phyloP scores from a whole-genome alignment of 2,113 vertebrate genomes.

The Ornithorhynchus anatinus region DNA sequence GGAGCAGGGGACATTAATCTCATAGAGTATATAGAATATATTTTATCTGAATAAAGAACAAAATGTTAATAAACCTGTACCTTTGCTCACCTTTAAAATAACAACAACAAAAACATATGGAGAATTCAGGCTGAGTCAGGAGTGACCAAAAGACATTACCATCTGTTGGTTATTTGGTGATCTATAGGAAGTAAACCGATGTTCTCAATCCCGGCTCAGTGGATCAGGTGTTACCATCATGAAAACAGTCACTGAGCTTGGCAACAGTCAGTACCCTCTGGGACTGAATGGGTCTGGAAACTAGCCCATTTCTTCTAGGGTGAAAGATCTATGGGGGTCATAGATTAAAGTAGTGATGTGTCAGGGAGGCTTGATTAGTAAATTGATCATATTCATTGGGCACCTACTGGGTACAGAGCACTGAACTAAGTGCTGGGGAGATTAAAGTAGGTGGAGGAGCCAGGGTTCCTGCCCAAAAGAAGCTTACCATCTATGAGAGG shows the following conservation, averaged over 20 bases:
- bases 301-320: neutral
- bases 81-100: slow-evolving; percentile 30
- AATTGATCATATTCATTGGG: no score
- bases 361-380: no score
- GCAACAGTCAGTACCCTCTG: neutral
- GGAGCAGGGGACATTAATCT: slow-evolving; percentile 65
- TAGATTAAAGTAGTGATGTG: no score
- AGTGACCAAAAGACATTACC: neutral
- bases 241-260: neutral
- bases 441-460: no score
- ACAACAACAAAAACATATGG: neutral
- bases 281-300: neutral
- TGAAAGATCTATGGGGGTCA: neutral
- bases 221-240: neutral
- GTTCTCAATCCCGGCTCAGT: neutral
- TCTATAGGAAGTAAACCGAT: neutral
- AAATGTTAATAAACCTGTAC: slow-evolving; percentile 33
- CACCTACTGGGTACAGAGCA: no score
- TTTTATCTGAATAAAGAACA: slow-evolving; percentile 32
- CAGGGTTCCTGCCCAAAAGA: no score
- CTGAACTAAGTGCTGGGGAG: no score
- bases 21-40: slow-evolving; percentile 55
- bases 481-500: no score
- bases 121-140: slow-evolving; percentile 3
- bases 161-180: neutral